Evolutionary conservation across 2,113 vertebrate species (phyloP), one percentile per base, ranked within the genome.

Genomic region (Stigmatopora argus): DNA sequence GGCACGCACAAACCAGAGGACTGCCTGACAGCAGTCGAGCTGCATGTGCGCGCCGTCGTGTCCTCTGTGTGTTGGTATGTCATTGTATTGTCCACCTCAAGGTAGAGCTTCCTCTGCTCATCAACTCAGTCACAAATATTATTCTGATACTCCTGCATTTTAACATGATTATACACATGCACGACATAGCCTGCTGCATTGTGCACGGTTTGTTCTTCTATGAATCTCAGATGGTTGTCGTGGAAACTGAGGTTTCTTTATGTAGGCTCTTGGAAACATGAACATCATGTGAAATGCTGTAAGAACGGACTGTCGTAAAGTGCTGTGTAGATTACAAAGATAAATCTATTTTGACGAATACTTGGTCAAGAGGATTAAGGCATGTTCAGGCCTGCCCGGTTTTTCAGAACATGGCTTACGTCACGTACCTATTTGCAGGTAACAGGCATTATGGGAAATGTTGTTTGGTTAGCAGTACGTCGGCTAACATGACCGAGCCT

Each of bases 161-260:
- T 10, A 61, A 17, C 57, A 38, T 64, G 71, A 64, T 68, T 78
- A 75, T 1, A 6, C 0, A 38, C 44, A 23, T 41, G 47, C 31
- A 10, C 60, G 66, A 18, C 64, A 48, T 31, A n/a, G 66, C 44
- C 66, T 68, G 72, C 71, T 77, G 59, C 63, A 38, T 81, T 73
- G 31, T 31, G 12, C 19, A 13, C 41, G 11, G 46, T 38, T 45
- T 70, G 41, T 55, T 71, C 41, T 68, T 66, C 73, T 58, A 59
- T 74, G 56, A 67, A 64, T 76, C 70, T 51, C 70, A 73, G 83
- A 79, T 83, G 79, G 88, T 88, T 89, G 88, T 86, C 82, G 83
- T 89, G 88, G 86, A 87, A 88, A 89, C 88, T 76, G 83, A 77
- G 79, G 80, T 81, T 81, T 81, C 87, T 86, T 80, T 78, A 78